Evolutionary conservation across 2,797 vertebrate genomes (phyloP), one percentile per base, ranked within the genome.

Genomic region (Vespertilio murinus): DNA sequence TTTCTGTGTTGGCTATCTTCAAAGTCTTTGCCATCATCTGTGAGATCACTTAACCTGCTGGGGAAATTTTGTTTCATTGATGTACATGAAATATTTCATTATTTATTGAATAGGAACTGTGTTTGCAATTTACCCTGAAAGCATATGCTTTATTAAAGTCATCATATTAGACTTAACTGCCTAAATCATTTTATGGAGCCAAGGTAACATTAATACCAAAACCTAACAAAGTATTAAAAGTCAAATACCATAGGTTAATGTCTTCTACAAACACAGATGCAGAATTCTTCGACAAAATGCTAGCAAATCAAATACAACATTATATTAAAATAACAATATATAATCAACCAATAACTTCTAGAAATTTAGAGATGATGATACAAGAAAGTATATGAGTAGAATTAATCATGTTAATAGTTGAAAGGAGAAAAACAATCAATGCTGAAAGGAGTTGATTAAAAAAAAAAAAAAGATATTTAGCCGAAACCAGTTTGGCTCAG

Each of bases 111-210:
- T 88, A 95, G 82, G 80, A 94, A 70, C 65, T 82, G 10, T 96
- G 71, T 95, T 96, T 90, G 40, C 28, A 93, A 84, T 91, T 91
- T 94, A 79, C 59, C 71, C 92, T 94, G 52, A 47, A 82, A 85
- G 40, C 77, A 78, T 69, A 87, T 59, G 69, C 79, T 94, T 95
- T 94, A 92, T 92, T 92, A 95, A 96, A 96, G 89, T 82, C 20
- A 71, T 82, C 54, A 65, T 85, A 91, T 75, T 94, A 92, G 74
- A 88, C 93, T 90, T 91, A 74, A 45, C 77, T 91, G 94, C 40
- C 47, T 92, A 88, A 96, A 77, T 95, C 67, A 92, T 92, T 87
- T 95, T 93, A 73, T 91, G 61, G 80, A 74, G 23, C 33, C 93
- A 81, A 88, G 85, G 42, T 92, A 92, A 78, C 64, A 75, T 40